phyloP scores from a whole-genome alignment of 2,797 vertebrate genomes.

The Leptoclinus maculatus region DNA sequence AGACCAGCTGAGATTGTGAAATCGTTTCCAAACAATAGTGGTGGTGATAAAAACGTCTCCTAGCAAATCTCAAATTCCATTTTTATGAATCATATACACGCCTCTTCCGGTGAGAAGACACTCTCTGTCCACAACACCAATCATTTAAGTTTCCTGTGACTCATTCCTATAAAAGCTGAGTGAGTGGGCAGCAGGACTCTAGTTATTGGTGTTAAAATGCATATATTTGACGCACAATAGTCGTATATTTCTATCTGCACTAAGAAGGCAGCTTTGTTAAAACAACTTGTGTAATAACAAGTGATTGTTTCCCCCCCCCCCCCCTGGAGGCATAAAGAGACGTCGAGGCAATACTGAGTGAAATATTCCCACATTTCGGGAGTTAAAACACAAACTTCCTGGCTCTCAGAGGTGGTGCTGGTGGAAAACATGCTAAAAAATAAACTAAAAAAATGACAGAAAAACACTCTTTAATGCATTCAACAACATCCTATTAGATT shows the following conservation, averaged over 20 bases:
- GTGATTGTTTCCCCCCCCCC: background rate
- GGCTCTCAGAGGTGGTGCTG: too few species aligned
- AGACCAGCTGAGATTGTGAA: background rate
- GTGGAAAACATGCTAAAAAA: background rate
- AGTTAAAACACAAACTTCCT: background rate
- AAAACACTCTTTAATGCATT: background rate
- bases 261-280: background rate
- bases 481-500: background rate
- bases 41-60: background rate
- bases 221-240: background rate
- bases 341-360: background rate
- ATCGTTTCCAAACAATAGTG: background rate
- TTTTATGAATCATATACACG: background rate
- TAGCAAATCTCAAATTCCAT: background rate
- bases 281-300: background rate
- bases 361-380: background rate
- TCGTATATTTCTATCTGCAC: background rate
- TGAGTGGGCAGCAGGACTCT: background rate
- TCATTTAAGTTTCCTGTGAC: background rate
- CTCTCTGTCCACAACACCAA: background rate
- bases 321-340: background rate
- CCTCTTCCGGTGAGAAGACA: background rate
- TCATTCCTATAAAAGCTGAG: background rate
- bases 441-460: background rate
- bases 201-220: background rate